A percentile compares a stretch with the other conserved stretches of the same genome.
phyloP scores from a whole-genome alignment of 2,888 invertebrate species.

The Plusia festucae region DNA sequence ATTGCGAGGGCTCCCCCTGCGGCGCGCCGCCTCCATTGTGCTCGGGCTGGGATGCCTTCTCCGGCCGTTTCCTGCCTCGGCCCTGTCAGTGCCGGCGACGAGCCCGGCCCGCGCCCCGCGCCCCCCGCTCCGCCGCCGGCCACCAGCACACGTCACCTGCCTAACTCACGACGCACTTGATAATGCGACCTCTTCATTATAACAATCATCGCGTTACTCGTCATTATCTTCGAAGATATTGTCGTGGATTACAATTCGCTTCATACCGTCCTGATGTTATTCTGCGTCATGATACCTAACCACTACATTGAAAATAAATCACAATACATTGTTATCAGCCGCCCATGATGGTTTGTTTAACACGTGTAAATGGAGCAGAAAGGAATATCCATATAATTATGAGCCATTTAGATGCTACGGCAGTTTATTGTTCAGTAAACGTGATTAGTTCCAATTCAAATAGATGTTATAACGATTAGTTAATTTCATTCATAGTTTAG shows the following conservation, averaged over 20 bases:
- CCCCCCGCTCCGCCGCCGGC: conserved; percentile 52
- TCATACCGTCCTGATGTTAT: conserved; percentile 10
- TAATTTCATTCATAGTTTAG: conserved; percentile 45
- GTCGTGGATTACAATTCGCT: conserved; percentile 27
- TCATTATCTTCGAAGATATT: conserved; percentile 24
- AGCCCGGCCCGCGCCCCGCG: conserved; percentile 64
- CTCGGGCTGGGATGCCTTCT: conserved; percentile 87
- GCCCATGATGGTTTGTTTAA: conserved; percentile 34
- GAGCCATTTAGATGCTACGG: conserved; percentile 12
- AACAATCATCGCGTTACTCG: conserved; percentile 41
- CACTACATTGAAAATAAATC: conserved; percentile 37
- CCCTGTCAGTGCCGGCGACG: conserved; percentile 72
- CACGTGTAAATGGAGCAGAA: conserved; percentile 23
- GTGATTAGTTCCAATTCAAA: conserved; percentile 21
- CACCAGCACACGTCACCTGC: conserved; percentile 82
- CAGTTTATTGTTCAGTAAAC: conserved; percentile 12
- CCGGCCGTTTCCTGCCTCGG: conserved; percentile 85
- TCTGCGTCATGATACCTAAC: conserved; percentile 12
- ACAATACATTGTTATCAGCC: conserved; percentile 41
- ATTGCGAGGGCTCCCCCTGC: conserved; percentile 89
- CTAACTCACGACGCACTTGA: conserved; percentile 57
- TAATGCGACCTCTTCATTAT: conserved; percentile 52
- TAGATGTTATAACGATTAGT: conserved; percentile 17
- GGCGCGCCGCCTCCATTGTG: conserved; percentile 87
- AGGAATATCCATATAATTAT: conserved; percentile 26